Conservation (phyloP, 1,140 invertebrate genomes). For the Drosophila grimshawi region DNA sequence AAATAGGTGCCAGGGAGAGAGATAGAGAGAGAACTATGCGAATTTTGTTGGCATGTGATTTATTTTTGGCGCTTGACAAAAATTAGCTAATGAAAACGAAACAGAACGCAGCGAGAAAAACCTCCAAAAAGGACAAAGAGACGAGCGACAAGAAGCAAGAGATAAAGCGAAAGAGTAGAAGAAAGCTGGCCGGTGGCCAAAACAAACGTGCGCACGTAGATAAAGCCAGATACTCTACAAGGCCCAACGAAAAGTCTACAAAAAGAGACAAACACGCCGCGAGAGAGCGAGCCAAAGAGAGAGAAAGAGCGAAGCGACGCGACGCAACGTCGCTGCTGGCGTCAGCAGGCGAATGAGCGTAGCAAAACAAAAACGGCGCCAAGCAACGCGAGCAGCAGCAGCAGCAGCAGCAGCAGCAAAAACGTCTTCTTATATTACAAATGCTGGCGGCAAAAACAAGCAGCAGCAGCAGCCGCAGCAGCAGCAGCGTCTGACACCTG, state of each 20-base stretch:
- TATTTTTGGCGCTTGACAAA: conserved; percentile 61
- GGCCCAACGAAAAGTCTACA: conserved; percentile 32
- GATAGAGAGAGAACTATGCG: background rate
- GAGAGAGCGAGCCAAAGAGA: conserved; percentile 3
- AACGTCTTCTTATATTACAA: conserved; percentile 39
- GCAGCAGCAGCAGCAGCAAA: conserved; percentile 11
- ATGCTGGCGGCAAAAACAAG: conserved; percentile 36
- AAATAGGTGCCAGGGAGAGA: background rate
- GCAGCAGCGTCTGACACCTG: conserved; percentile 41
- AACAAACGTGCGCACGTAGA: conserved; percentile 36
- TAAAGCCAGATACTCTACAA: conserved; percentile 31
- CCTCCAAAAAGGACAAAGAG: conserved; percentile 36
- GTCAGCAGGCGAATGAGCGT: conserved; percentile 27
- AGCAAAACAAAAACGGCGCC: conserved; percentile 29
- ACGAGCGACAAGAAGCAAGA: conserved; percentile 3
- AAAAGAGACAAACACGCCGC: background rate
- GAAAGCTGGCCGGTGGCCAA: conserved; percentile 37
- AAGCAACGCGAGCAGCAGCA: conserved; percentile 1
- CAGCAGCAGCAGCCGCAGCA: conserved; percentile 17
- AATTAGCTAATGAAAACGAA: conserved; percentile 13
- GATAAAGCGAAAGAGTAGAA: background rate
- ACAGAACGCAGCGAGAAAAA: conserved; percentile 16
- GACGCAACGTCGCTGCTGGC: conserved; percentile 20
- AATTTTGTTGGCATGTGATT: conserved; percentile 35
- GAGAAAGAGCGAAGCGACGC: conserved; percentile 1